Base-by-base conservation (phyloP, 2,888 invertebrate genomes). In the Rhabditophanes sp. region DNA sequence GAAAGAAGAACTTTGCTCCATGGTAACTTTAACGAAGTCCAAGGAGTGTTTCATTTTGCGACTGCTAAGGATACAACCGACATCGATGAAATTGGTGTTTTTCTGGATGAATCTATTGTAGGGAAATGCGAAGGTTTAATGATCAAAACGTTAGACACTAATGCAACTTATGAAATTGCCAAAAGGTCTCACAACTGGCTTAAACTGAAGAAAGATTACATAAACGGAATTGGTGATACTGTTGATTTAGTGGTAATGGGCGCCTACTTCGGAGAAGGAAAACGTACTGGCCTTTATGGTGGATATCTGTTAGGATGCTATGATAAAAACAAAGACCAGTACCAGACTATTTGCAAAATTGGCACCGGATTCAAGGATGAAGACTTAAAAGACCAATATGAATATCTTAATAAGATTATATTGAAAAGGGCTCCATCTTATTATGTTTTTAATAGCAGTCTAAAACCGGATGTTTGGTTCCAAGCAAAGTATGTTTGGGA, bases 41-140 rank as follows among this genome's bases (percentile, higher is more conserved):
- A 67, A 53, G 88, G 84, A 0, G 75, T 80, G 63, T 90, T 90
- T 77, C 72, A 76, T 56, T 84, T 87, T 68, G 93, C 90, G 1
- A 79, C 76, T 4, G 74, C 75, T 25, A 68, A 78, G 39, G 85
- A 88, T 67, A 82, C 85, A 4, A 74, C 71, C 31, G 77, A 76
- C 35, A 78, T 80, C 65, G 93, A 96, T 61, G 82, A 85, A 65
- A 83, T 96, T 35, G 80, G 83, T 67, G 78, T 78, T 52, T 88
- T 90, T 68, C 72, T 96, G 34, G 88, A 93, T 35, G 84, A 84
- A 62, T 80, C 90, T 3, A 77, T 96, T 34, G 82, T 82, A 73
- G 85, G 81, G 33, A 85, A 87, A 64, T 96, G 96, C 69, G 96
- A 96, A 72, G 96, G 46, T 5, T 73, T 96, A 36, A 96, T 96